phyloP scores from a whole-genome alignment of 1,140 invertebrate genomes.

The Panagrolaimus sp. region DNA sequence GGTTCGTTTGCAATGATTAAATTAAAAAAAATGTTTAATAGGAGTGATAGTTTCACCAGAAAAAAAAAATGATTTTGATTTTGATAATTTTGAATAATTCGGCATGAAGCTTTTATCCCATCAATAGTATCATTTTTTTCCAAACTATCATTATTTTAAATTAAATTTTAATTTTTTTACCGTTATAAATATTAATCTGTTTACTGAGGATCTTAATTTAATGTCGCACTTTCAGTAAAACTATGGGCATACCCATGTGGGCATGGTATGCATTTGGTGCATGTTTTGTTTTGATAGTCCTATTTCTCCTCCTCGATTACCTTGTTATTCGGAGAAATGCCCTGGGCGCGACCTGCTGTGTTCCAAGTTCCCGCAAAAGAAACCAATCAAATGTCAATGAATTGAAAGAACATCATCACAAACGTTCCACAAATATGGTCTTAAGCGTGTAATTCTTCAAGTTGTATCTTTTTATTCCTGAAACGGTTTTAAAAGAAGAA shows the following conservation, averaged over 20 bases:
- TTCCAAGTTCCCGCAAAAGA: constrained; percentile 23
- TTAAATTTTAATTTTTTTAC: too few relatives aligned
- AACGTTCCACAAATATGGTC: constrained; percentile 51
- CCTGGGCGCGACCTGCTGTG: constrained; percentile 49
- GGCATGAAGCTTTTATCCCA: too few relatives aligned
- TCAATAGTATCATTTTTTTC: too few relatives aligned
- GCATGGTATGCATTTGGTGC: constrained; percentile 49
- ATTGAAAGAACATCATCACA: constrained; percentile 42
- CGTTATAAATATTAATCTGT: too few relatives aligned
- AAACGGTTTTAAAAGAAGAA: too few relatives aligned
- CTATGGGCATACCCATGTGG: constrained; percentile 40
- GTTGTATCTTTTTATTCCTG: too few relatives aligned
- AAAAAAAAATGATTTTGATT: too few relatives aligned
- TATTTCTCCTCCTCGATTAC: constrained; percentile 54
- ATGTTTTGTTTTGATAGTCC: constrained; percentile 44
- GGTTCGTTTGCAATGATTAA: too few relatives aligned
- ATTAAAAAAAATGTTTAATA: too few relatives aligned
- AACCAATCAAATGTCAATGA: constrained; percentile 8
- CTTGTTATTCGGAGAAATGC: constrained; percentile 53
- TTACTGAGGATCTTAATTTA: background rate
- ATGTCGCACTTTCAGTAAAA: constrained; percentile 7
- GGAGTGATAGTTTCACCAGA: too few relatives aligned
- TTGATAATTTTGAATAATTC: too few relatives aligned
- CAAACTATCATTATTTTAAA: too few relatives aligned
- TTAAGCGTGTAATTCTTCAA: constrained; percentile 38